Evolutionary conservation across 2,797 vertebrate species (phyloP).

Genomic region (Ammospiza maritima): DNA sequence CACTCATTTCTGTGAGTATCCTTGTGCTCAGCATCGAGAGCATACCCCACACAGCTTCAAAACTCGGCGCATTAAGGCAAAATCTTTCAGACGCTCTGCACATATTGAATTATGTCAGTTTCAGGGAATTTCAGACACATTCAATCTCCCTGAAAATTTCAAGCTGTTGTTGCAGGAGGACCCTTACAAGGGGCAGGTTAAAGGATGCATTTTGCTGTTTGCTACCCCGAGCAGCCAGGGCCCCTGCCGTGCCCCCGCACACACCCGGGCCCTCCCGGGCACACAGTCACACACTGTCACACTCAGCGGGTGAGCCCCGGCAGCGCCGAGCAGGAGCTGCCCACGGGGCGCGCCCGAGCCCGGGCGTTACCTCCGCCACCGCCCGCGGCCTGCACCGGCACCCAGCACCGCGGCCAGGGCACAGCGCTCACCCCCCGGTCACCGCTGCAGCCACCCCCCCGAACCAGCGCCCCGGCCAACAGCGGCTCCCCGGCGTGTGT

Average conservation of each 20-base stretch:
- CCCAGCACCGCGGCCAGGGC: not conserved
- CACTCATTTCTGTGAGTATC: not conserved
- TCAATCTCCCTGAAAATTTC: not conserved
- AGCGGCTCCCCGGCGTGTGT: not conserved
- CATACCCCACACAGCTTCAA: not conserved
- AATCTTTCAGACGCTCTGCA: not conserved
- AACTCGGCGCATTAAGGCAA: not conserved
- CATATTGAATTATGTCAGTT: fast-evolving
- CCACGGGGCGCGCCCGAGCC: not conserved
- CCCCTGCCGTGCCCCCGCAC: not conserved
- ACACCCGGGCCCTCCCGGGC: fast-evolving
- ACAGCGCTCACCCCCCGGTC: fast-evolving
- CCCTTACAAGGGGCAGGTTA: no score
- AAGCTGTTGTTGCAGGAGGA: not conserved
- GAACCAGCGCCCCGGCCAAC: not conserved
- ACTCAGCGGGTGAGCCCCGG: fast-evolving
- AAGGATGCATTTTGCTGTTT: fast-evolving
- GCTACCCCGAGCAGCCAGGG: fast-evolving
- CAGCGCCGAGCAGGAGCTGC: not conserved
- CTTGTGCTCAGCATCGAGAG: not conserved
- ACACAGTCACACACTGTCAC: fast-evolving
- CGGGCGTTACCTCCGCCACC: not conserved
- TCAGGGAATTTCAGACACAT: not conserved
- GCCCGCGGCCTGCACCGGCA: not conserved
- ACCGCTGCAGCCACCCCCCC: not conserved